phyloP scores from a whole-genome alignment of 2,797 vertebrate species.

The Xenentodon cancila region DNA sequence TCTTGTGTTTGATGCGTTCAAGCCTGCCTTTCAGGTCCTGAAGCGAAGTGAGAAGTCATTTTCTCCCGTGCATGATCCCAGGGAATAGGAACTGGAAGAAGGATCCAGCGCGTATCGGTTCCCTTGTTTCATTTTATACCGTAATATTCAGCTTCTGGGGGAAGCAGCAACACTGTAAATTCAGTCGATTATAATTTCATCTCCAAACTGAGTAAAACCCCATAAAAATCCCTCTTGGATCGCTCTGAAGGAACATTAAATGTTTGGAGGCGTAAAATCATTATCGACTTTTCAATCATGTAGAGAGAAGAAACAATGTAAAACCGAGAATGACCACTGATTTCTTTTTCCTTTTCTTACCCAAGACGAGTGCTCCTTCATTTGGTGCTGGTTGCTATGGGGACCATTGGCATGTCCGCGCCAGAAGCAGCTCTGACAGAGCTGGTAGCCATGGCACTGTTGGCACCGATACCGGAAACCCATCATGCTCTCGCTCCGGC shows the following conservation, averaged over 20 bases:
- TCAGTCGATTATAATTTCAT: conserved; percentile 57
- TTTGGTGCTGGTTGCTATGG: conserved; percentile 99
- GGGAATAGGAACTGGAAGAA: conserved; percentile 56
- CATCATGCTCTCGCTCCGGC: conserved; percentile 98
- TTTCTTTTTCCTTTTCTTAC: conserved; percentile 73
- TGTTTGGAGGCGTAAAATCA: conserved; percentile 25
- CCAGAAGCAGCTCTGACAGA: conserved; percentile 98
- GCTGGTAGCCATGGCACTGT: conserved; percentile 99
- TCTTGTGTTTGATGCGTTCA: conserved; percentile 18
- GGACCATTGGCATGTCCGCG: conserved; percentile 93
- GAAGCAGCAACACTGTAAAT: conserved; percentile 32
- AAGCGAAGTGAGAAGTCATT: conserved; percentile 3
- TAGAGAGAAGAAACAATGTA: conserved; percentile 10
- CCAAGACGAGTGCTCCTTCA: conserved; percentile 99
- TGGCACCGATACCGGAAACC: conserved; percentile 98
- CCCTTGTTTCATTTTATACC: conserved; percentile 59
- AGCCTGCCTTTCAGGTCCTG: conserved; percentile 17
- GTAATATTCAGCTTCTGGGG: conserved; percentile 47
- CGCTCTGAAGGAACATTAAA: conserved; percentile 30
- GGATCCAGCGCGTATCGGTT: conserved; percentile 38
- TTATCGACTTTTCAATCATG: conserved; percentile 30
- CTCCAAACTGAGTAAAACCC: conserved; percentile 48
- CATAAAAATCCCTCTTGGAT: conserved; percentile 6
- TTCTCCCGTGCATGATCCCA: too few species aligned
- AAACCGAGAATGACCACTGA: conserved; percentile 17